Conservation (phyloP, 2,113 vertebrate species). For the human region GRCh38 chr11:88182001-88182500, state of each 20-base stretch:
- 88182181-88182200: background rate
- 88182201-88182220: background rate
- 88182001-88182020: slow-evolving; percentile 75
- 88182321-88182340: background rate
- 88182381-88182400: slow-evolving; percentile 2
- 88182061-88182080: background rate
- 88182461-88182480: background rate
- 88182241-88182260: background rate
- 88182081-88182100: background rate
- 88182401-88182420: background rate
- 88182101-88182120: background rate
- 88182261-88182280: background rate
- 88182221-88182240: background rate
- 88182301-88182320: background rate
- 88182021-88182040: slow-evolving; percentile 45
- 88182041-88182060: background rate
- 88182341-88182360: background rate
- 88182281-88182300: background rate
- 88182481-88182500: slow-evolving; percentile 21
- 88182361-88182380: background rate
- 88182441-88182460: background rate
- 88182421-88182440: background rate
- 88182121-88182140: background rate
- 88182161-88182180: background rate
- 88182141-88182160: background rate